Evolutionary conservation across 1,140 invertebrate genomes (phyloP), one percentile per base, ranked within the genome.

Genomic region (Monomorium pharaonis): DNA sequence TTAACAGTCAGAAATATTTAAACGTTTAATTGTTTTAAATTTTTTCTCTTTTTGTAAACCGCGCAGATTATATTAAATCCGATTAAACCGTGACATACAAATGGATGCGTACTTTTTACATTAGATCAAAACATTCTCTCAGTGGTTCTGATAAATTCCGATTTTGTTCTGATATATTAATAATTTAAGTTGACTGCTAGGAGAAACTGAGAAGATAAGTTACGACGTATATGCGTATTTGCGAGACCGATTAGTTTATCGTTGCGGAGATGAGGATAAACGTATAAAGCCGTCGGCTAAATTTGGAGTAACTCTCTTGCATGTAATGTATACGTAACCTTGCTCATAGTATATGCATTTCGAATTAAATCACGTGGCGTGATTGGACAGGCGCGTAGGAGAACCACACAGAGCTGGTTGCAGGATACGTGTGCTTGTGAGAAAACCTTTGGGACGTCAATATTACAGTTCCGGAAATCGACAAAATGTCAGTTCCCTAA

Each of bases 291-390:
- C 69, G 18, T 44, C 49, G 51, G 69, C 85, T 67, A 85, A 60
- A 76, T 78, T 47, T 27, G 37, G 37, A 33, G 18, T 30, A 70
- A 69, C 33, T 44, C 42, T 37, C 47, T 27, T 49, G 42, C 42
- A 33, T 30, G 42, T 80, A 86, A 49, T 30, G 56, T 80, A 60
- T 69, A 72, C 37, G 37, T 62, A 67, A 60, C 37, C 21, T 70
- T 47, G 65, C 56, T 44, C 49, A 21, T 21, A 18, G 30, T 65
- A 58, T 65, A 70, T 85, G 63, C 63, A 63, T 78, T 76, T 72
- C 47, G 37, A 87, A 87, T 87, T 78, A 72, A 87, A 85, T 87
- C 72, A 85, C 56, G 63, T 42, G 27, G 30, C 65, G 18, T 78
- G 81, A 85, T 87, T 87, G 86, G 62, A 76, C 72, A 65, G 27